Conservation (phyloP, 1,140 invertebrate genomes). For the Archivesica marissinica region DNA sequence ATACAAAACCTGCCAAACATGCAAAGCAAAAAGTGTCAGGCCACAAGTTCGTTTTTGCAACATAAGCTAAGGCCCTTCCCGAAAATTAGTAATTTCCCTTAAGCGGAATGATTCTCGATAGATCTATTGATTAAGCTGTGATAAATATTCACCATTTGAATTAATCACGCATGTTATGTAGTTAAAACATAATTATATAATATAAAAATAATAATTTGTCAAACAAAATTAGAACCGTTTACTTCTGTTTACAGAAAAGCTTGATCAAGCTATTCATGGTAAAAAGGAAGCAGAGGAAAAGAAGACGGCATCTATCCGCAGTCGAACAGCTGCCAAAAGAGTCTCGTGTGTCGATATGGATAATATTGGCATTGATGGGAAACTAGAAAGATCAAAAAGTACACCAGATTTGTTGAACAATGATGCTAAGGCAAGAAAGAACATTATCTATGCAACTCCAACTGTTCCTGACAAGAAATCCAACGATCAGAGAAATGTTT, state of each 20-base stretch:
- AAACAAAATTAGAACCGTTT: too few relatives aligned
- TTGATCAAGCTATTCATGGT: conserved; percentile 76
- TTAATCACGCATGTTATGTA: too few relatives aligned
- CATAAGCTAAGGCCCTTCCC: too few relatives aligned
- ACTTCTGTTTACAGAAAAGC: conserved; percentile 75
- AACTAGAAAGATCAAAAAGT: conserved; percentile 76
- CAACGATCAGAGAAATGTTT: conserved; percentile 58
- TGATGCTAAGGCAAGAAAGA: conserved; percentile 49
- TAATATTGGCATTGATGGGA: conserved; percentile 63
- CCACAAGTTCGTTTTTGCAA: too few relatives aligned
- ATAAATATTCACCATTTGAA: too few relatives aligned
- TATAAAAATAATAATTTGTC: too few relatives aligned
- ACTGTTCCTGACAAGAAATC: conserved; percentile 55
- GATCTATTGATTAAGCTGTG: too few relatives aligned
- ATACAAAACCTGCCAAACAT: too few relatives aligned
- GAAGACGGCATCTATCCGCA: conserved; percentile 81
- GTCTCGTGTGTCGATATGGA: conserved; percentile 76
- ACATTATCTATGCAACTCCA: conserved; percentile 69
- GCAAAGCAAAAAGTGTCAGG: too few relatives aligned
- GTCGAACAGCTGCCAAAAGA: conserved; percentile 77
- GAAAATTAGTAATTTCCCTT: too few relatives aligned
- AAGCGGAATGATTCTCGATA: too few relatives aligned
- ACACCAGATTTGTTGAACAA: conserved; percentile 76
- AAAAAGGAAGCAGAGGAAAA: conserved; percentile 54
- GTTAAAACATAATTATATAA: too few relatives aligned